Base-by-base conservation (phyloP, 2,113 vertebrate species). In the Chlorodrepanis virens region DNA sequence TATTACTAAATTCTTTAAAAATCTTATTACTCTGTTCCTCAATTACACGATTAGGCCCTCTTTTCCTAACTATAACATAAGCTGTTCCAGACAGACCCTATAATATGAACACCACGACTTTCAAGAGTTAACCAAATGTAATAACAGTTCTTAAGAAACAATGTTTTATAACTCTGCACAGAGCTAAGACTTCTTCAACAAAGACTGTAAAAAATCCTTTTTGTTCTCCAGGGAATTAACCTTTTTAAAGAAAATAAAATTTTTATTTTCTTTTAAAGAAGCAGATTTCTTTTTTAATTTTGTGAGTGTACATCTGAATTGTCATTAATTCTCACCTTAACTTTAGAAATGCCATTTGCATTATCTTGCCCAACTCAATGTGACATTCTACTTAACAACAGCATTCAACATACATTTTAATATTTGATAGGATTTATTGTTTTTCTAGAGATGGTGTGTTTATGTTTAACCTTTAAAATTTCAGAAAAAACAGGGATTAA, bases 11-110 rank as follows among this genome's bases (percentile, higher is more conserved):
- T 44, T 47, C 0, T 29, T 70, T 85, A 11, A 59, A 53, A 84
- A 61, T 5, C 39, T 39, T 76, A 54, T 18, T 11, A 64, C 5
- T 1, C 2, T 27, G 19, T 44, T 79, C 33, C 37, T 68, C 49
- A 71, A 14, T 19, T 17, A 18, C 29, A 54, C 0, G 3, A 45
- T 64, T 40, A 71, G 39, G 5, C 4, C 6, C 15, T 11, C 19
- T 45, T 81, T 81, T 49, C 18, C 56, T 81, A 47, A 76, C 24
- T 52, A 61, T 37, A 37, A 64, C 6, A 35, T 25, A 57, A 52
- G 10, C 7, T 80, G 7, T n/a, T 81, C 19, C 37, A 80, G 29
- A 67, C 18, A 39, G 19, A 76, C 44, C 27, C 40, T 54, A 2
- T 12, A 76, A 80, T 15, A 72, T 2, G 5, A 91, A 76, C 25